phyloP scores from a whole-genome alignment of 1,140 invertebrate species.

The Pomacea maculata region DNA sequence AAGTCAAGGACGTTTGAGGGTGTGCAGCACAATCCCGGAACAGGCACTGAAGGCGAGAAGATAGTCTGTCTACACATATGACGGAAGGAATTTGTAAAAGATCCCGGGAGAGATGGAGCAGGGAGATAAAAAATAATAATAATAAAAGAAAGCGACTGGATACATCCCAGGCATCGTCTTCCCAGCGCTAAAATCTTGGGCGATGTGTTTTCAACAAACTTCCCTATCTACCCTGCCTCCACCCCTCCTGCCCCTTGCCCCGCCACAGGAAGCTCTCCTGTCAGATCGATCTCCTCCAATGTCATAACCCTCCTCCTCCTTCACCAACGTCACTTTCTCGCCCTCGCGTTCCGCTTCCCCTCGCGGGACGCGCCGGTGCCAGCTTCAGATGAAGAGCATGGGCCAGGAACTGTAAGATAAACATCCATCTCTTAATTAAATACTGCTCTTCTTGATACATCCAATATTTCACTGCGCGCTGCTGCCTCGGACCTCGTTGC shows the following conservation, averaged over 20 bases:
- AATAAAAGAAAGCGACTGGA: background rate
- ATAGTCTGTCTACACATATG: no score
- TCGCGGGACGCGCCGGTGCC: background rate
- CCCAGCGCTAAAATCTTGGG: no score
- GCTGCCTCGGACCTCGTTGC: background rate
- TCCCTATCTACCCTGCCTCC: background rate
- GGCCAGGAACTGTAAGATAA: constrained; percentile 9
- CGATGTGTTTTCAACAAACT: background rate
- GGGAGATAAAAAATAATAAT: background rate
- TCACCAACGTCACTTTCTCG: background rate
- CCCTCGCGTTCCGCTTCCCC: background rate
- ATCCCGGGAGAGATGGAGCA: background rate
- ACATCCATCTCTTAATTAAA: constrained; percentile 17
- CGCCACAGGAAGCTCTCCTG: background rate
- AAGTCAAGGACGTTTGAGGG: no score
- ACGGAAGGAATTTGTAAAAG: background rate
- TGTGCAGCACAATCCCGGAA: no score
- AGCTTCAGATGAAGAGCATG: background rate
- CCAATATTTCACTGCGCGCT: constrained; percentile 9
- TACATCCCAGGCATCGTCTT: background rate
- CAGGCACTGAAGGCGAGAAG: no score
- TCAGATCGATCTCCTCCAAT: background rate
- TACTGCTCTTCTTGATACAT: constrained; percentile 9
- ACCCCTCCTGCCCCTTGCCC: background rate
- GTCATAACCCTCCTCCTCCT: background rate